phyloP scores from a whole-genome alignment of 2,888 invertebrate species.

The Diplolepis rosae region DNA sequence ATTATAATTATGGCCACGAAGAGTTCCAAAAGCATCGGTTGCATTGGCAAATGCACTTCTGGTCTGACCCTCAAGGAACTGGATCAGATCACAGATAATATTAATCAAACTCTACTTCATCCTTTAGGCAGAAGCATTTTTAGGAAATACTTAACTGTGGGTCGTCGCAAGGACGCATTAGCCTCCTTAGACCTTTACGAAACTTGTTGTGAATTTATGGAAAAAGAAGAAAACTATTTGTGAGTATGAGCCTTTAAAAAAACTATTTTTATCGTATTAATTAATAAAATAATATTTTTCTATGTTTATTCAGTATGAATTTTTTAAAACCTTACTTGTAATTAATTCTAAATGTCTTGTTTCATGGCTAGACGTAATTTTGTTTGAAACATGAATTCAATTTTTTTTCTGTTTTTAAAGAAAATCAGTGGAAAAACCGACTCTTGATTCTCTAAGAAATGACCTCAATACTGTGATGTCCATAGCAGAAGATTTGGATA shows the following conservation, averaged over 20 bases:
- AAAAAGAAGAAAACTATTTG: constrained; percentile 45
- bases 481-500: constrained; percentile 53
- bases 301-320: background rate
- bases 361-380: no score
- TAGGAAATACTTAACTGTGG: constrained; percentile 53
- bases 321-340: background rate
- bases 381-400: no score
- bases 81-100: constrained; percentile 60
- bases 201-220: constrained; percentile 49
- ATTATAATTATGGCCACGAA: background rate
- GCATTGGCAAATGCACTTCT: constrained; percentile 64
- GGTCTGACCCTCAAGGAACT: constrained; percentile 58
- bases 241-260: constrained; percentile 41
- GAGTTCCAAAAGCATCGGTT: constrained; percentile 50
- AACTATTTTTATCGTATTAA: background rate
- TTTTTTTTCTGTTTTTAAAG: constrained; percentile 46
- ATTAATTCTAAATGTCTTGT: background rate
- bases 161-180: constrained; percentile 49
- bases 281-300: background rate
- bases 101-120: constrained; percentile 56
- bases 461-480: constrained; percentile 49
- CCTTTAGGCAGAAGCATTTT: constrained; percentile 57
- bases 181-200: constrained; percentile 60
- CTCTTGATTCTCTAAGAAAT: constrained; percentile 47
- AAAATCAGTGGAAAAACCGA: constrained; percentile 37